Evolutionary conservation across 64 coral and sea anemone species (phyloP), one percentile per base, ranked within the genome.

Genomic region (Stichodactyla helianthus): DNA sequence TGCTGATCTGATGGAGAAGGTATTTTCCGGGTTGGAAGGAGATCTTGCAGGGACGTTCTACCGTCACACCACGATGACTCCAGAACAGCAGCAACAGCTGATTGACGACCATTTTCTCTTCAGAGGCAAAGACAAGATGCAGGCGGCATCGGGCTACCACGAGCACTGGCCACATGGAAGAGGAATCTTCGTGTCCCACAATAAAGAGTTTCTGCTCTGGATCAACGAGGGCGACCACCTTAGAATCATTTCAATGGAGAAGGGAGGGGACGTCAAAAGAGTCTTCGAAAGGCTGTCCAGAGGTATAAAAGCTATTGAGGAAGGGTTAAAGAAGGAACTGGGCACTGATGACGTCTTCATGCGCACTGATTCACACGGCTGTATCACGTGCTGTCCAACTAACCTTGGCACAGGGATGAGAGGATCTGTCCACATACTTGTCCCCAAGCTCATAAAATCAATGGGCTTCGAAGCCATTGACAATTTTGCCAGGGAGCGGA

Each of bases 181-280:
- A 19, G 93, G 93, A 25, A 95, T 95, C 62, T 95, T 89, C 20
- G 67, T 92, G 56, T 91, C 91, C 15, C 22, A 85, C 20, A 86
- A 19, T 50, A 91, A 89, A 11, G 90, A 89, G 7, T 95, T 95
- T 19, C 82, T 88, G 6, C 52, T 91, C 2, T 95, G 93, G 93
- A 55, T 95, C 17, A 95, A 95, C 53, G 93, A 95, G 54, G 93
- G 89, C 4, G 93, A 95, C 54, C 93, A 95, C 51, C 65, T 95
- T 16, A 89, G 93, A 35, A 87, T 95, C 18, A 95, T 95, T 50
- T 91, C 89, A 12, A 95, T 91, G 81, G 85, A 95, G 71, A 87
- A 91, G 20, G 89, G 89, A 55, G 86, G 93, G 0, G 93, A 95
- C 44, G 89, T 84, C 31, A 85, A 70, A 15, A 79, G 89, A 5